Evolutionary conservation across 30 jellyfish, hydroid and myxozoan species (phyloP).

Genomic region (Nemopilema nomurai): DNA sequence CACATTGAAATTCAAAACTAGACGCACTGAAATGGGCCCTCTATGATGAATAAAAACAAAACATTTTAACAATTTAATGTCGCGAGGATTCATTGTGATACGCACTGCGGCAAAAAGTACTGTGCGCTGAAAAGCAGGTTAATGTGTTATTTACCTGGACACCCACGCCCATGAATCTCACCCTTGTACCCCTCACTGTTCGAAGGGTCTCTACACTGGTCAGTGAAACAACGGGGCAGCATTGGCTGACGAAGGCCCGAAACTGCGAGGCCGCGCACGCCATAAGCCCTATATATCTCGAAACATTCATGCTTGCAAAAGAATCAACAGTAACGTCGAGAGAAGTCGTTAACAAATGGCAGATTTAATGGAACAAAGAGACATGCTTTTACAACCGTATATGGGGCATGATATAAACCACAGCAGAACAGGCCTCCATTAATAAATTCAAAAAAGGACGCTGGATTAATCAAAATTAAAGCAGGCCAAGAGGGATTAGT

Average conservation of each 20-base stretch:
- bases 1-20: too few species aligned
- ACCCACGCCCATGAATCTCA: too few species aligned
- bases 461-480: slow-evolving; percentile 12
- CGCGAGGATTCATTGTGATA: too few species aligned
- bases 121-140: too few species aligned
- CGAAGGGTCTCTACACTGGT: too few species aligned
- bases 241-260: background rate
- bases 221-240: background rate
- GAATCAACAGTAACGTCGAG: background rate
- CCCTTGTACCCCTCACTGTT: too few species aligned
- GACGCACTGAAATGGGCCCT: too few species aligned
- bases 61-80: too few species aligned
- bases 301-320: background rate
- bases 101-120: too few species aligned
- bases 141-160: too few species aligned
- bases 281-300: background rate
- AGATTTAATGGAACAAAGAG: background rate
- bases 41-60: too few species aligned
- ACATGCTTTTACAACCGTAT: background rate
- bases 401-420: slow-evolving; percentile 2
- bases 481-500: slow-evolving; percentile 35
- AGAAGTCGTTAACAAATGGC: background rate
- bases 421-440: slow-evolving; percentile 6
- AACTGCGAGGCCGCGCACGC: background rate
- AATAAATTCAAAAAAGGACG: slow-evolving; percentile 7